phyloP scores from a whole-genome alignment of 2,797 vertebrate species.

The Acipenser ruthenus region DNA sequence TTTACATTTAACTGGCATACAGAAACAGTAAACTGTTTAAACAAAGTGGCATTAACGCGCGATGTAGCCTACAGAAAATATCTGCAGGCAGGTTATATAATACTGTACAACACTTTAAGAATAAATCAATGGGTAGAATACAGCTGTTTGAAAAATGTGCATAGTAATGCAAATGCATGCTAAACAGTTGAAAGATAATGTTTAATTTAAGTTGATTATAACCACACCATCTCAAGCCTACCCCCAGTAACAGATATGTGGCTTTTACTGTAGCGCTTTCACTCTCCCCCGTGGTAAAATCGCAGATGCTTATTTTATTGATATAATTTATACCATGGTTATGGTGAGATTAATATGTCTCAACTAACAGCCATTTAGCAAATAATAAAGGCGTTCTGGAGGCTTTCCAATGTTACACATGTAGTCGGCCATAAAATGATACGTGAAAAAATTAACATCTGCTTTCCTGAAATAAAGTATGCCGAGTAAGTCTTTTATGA shows the following conservation, averaged over 20 bases:
- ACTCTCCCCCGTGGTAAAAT: slow-evolving; percentile 30
- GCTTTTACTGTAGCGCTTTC: slow-evolving; percentile 30
- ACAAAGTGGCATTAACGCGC: too few relatives aligned
- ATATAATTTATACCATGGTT: slow-evolving; percentile 37
- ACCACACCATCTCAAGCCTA: too few relatives aligned
- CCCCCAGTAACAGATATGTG: not conserved
- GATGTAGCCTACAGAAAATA: too few relatives aligned
- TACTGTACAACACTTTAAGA: too few relatives aligned
- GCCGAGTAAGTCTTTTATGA: slow-evolving; percentile 53
- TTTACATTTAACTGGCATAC: too few relatives aligned
- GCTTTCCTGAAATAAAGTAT: slow-evolving; percentile 54
- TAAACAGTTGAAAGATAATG: too few relatives aligned
- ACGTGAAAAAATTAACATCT: slow-evolving; percentile 58
- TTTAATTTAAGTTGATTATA: too few relatives aligned
- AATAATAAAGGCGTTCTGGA: slow-evolving; percentile 51
- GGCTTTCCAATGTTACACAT: slow-evolving; percentile 51
- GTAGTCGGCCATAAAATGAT: slow-evolving; percentile 55
- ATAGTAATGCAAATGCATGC: too few relatives aligned
- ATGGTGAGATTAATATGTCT: slow-evolving; percentile 38
- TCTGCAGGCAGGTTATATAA: too few relatives aligned
- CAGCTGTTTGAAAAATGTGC: too few relatives aligned
- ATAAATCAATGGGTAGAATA: too few relatives aligned
- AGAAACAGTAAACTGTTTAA: too few relatives aligned
- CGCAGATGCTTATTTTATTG: slow-evolving; percentile 54
- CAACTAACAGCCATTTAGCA: slow-evolving; percentile 51